phyloP scores from a whole-genome alignment of 1,140 invertebrate genomes.

The Tachypleus tridentatus region DNA sequence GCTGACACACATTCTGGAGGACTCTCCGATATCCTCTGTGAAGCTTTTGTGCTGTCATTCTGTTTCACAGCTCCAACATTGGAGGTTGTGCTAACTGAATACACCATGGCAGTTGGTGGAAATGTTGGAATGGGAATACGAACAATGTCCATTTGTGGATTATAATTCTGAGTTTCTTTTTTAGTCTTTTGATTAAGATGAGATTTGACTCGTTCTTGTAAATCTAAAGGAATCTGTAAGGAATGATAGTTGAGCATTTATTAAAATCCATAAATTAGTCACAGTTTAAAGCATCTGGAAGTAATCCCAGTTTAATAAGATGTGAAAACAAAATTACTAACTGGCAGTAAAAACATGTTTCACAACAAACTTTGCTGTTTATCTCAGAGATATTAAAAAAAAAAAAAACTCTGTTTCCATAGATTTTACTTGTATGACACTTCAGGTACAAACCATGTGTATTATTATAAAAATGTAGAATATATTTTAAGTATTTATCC shows the following conservation, averaged over 20 bases:
- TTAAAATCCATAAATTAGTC: too few relatives aligned
- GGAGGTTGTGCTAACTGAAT: constrained; percentile 50
- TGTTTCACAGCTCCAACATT: constrained; percentile 7
- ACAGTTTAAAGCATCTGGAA: too few relatives aligned
- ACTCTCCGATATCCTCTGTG: constrained; percentile 5
- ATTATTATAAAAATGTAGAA: too few relatives aligned
- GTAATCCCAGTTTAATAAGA: too few relatives aligned
- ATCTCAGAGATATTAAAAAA: not conserved
- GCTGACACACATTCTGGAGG: constrained; percentile 72
- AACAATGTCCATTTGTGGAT: constrained; percentile 33
- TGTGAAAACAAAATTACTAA: too few relatives aligned
- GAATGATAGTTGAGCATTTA: constrained; percentile 3
- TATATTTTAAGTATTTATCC: too few relatives aligned
- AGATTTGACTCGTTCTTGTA: constrained; percentile 65
- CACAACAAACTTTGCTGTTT: too few relatives aligned
- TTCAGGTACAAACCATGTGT: too few relatives aligned
- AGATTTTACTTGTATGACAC: too few relatives aligned
- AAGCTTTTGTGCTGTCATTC: constrained; percentile 27
- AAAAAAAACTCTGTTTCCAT: too few relatives aligned
- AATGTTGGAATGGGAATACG: constrained; percentile 71
- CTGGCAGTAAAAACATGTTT: too few relatives aligned
- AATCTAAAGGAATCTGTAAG: constrained; percentile 70
- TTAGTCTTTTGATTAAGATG: constrained; percentile 30
- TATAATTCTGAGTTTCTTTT: constrained; percentile 8
- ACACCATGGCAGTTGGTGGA: constrained; percentile 77